Base-by-base conservation (phyloP, 2,797 vertebrate species). In the Smutsia gigantea region DNA sequence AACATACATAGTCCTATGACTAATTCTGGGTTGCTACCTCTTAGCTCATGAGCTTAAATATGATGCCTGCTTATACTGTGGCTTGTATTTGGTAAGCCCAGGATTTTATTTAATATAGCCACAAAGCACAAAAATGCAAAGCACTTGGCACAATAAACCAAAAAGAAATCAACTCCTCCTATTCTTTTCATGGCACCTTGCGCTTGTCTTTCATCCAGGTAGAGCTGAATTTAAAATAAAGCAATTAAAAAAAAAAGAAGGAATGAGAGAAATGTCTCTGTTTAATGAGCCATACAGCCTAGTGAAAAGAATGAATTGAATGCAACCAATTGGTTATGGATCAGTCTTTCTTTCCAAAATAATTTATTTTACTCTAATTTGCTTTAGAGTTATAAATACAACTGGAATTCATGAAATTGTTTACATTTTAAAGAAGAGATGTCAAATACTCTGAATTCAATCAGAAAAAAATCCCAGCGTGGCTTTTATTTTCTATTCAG, bases 401-500 rank as follows among this genome's bases (percentile, higher is more conserved):
- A 86, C 68, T 75, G 34, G 90, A 37, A 1, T 64, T 87, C 46
- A 79, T 87, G 23, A 95, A 95, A 91, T 46, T 79, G 81, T 85
- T 82, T 89, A 90, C 63, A 88, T 87, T 29, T 85, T 90, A 34
- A 94, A 85, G 17, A 81, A 82, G 25, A 86, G 10, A 71, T 78
- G 34, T 27, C 82, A 86, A 87, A 53, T 82, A 63, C 7, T 21
- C 25, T 69, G 31, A 79, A 69, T 64, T 64, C 19, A 69, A 79
- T 31, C 55, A 90, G 63, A 92, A 37, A 59, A 83, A 46, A 93
- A 78, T 82, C 25, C 10, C 25, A 72, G 27, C 7, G 64, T 42
- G 37, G 92, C 46, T 64, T 87, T 94, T 94, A 84, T 96, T 97
- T 98, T 85, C 94, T 95, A 92, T 87, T 82, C 94, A 88, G 74